Evolutionary conservation across 2,113 vertebrate species (phyloP), one percentile per base, ranked within the genome.

Genomic region (Miniopterus natalensis): DNA sequence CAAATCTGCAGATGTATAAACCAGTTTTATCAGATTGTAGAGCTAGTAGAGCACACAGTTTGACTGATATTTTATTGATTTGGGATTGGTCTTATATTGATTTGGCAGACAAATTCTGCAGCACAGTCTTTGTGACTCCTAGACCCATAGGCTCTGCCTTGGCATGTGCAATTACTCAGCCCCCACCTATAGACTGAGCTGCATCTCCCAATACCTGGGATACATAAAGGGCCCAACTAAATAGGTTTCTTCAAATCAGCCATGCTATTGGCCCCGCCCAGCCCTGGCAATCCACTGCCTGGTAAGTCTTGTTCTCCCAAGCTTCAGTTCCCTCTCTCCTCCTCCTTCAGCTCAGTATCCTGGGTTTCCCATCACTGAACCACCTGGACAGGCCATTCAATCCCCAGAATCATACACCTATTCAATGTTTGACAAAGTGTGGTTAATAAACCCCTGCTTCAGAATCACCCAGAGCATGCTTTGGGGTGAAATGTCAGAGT

Each of bases 61-160:
- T 85, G 57, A 92, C 31, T 8, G 51, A 29, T 79, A 5, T 49
- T 78, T 61, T 84, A 71, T 75, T 93, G 90, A 89, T 93, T 86
- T 78, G 12, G 8, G 27, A 95, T 53, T 83, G 84, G 25, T 83
- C 85, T 86, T 61, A 70, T 70, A 47, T 25, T 68, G 40, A 84
- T 75, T 70, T 87, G 80, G 84, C 84, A 93, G 66, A 66, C 45
- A 79, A 89, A 70, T 70, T 70, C 18, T 89, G 27, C 45, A 91
- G 25, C 42, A 81, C 20, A 2, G 29, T 49, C 73, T 85, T 31
- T 6, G 36, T 51, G 27, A 85, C 42, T 59, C 49, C 21, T 12
- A 45, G 31, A 51, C 20, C 65, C 15, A 73, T 57, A 45, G 92
- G 80, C 61, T 88, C 31, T 59, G 53, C 1, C 10, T 15, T 88